Evolutionary conservation across 2,888 invertebrate species (phyloP).

Genomic region (Tolmerus cingulatus): DNA sequence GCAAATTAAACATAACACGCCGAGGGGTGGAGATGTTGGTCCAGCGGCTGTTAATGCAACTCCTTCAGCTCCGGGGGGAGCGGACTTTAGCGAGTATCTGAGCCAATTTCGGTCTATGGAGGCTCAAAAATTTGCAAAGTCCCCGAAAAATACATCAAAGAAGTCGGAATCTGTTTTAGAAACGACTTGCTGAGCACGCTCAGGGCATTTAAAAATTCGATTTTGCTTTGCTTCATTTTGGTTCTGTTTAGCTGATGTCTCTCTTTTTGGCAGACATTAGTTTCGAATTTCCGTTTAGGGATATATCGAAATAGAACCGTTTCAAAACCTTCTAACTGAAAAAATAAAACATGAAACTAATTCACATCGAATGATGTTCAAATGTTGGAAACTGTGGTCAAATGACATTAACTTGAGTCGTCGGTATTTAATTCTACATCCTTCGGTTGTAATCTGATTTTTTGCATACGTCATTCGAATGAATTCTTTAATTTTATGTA

Average conservation of each 20-base stretch:
- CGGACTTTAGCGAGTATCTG: conserved; percentile 54
- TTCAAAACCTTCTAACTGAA: background rate
- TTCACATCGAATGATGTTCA: background rate
- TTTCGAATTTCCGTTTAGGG: background rate
- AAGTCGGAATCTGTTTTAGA: conserved; percentile 59
- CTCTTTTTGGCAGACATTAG: background rate
- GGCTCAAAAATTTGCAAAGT: conserved; percentile 51
- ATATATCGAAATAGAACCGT: background rate
- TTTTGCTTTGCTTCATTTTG: background rate
- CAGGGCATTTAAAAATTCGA: background rate
- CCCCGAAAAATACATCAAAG: conserved; percentile 50
- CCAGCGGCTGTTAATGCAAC: conserved; percentile 44
- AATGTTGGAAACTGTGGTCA: background rate
- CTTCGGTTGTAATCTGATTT: too few relatives aligned
- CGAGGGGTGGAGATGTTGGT: background rate
- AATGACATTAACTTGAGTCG: background rate
- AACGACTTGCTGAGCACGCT: conserved; percentile 59
- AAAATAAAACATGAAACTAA: background rate
- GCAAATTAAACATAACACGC: conserved; percentile 54
- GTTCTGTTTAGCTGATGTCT: background rate
- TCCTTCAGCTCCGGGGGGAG: conserved; percentile 20
- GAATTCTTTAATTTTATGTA: too few relatives aligned
- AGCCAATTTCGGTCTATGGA: conserved; percentile 54
- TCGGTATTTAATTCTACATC: background rate
- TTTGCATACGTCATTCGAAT: background rate